A percentile compares a stretch with the other conserved stretches of the same genome.
phyloP scores from a whole-genome alignment of 2,888 invertebrate species.

The Amiota communis region DNA sequence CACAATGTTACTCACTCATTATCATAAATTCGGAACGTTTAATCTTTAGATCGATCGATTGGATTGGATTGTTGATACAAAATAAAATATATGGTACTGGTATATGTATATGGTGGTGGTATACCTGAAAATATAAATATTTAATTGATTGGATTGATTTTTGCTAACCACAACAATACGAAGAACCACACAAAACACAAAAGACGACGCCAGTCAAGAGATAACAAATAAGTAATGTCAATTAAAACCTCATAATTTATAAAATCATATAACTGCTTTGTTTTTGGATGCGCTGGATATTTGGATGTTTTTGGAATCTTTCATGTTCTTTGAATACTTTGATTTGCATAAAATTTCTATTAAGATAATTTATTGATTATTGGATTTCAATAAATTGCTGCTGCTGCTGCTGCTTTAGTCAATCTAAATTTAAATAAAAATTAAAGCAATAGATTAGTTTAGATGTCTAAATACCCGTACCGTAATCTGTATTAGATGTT shows the following conservation, averaged over 20 bases:
- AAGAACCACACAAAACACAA: conserved; percentile 36
- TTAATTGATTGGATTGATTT: not conserved
- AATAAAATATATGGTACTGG: conserved; percentile 58
- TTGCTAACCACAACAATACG: no score
- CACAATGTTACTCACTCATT: conserved; percentile 40
- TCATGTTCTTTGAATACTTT: not conserved
- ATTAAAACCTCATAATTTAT: conserved; percentile 65
- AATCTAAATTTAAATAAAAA: no score
- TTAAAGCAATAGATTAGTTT: no score
- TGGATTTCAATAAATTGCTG: conserved; percentile 31
- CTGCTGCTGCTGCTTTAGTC: no score
- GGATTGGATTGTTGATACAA: conserved; percentile 27
- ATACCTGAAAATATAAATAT: conserved; percentile 47
- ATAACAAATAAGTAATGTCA: conserved; percentile 57
- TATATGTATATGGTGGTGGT: no score
- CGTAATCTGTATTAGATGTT: no score
- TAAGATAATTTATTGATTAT: conserved; percentile 56
- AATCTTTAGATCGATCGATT: no score
- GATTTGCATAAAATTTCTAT: conserved; percentile 51
- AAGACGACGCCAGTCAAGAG: conserved; percentile 36
- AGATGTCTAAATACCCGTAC: no score
- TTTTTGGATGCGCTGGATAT: conserved; percentile 27
- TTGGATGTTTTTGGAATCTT: no score
- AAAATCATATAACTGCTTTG: conserved; percentile 47
- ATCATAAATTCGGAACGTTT: not conserved